Base-by-base conservation (phyloP, 2,888 invertebrate genomes). In the Microchrysa polita region DNA sequence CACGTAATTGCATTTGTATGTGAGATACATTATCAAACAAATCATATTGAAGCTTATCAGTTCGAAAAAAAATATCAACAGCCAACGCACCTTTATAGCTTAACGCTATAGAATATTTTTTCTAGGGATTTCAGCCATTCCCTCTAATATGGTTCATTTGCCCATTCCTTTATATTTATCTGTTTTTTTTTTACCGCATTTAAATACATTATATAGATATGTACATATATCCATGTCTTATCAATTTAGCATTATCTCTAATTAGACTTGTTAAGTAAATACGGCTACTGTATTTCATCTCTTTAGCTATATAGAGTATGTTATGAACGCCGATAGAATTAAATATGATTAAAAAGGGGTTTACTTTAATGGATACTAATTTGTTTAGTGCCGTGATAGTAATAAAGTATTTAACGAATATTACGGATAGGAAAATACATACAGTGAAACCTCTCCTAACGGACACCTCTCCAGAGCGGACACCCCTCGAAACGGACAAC, bases 211-310 rank as follows among this genome's bases (percentile, higher is more conserved):
- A n/a, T n/a, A n/a, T 59, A 7, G 23, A 52, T 12, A 27, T 18
- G 16, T n/a, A n/a, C n/a, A n/a, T 59, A 7, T 5, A 52, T 12
- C 14, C 7, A n/a, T n/a, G 22, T 22, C n/a, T 71, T 72, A 72
- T 72, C 72, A 72, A 44, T 48, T 52, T 5, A 52, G 27, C 40
- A 73, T 63, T 63, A 73, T 73, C 73, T 73, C 63, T 73, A 73
- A 73, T 73, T 73, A 73, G 23, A 73, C 34, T 52, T 61, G 61
- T 63, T 73, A 55, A 73, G 40, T 40, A 73, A 73, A 73, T 34
- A 73, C 16, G 60, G 63, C 73, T 61, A 73, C 73, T 73, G 73
- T 73, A 63, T 73, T 61, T 63, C 53, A 65, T 44, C 27, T 34
- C 7, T 34, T 34, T 7, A 34, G 27, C 27, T 34, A n/a, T n/a